phyloP scores from a whole-genome alignment of 2,888 invertebrate species.

The Drosophila imparisetae region DNA sequence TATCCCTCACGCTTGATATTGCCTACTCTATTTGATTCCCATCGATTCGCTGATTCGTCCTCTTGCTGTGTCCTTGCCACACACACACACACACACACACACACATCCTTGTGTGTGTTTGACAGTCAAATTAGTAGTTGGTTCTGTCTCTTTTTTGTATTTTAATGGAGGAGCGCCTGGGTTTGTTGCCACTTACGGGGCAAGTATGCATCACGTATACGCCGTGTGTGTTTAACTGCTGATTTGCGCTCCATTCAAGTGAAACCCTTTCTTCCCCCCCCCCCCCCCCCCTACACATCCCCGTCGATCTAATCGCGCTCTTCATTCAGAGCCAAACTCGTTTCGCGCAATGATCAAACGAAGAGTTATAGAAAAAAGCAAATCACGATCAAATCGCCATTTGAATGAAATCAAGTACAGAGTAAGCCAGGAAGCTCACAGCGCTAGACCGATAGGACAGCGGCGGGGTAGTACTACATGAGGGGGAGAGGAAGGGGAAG shows the following conservation, averaged over 20 bases:
- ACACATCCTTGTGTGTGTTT: slow-evolving; percentile 35
- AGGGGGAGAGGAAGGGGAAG: not conserved
- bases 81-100: too few relatives aligned
- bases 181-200: not conserved
- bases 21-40: slow-evolving; percentile 66
- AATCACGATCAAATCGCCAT: slow-evolving; percentile 40
- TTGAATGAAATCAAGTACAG: slow-evolving; percentile 70
- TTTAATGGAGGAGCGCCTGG: not conserved
- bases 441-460: not conserved
- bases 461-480: not conserved
- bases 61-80: slow-evolving; percentile 5
- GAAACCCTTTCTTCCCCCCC: not conserved
- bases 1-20: slow-evolving; percentile 20
- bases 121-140: slow-evolving; percentile 66
- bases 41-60: slow-evolving; percentile 68
- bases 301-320: not conserved
- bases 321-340: slow-evolving; percentile 27
- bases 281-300: not conserved
- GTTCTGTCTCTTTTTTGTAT: not conserved
- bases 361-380: not conserved
- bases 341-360: slow-evolving; percentile 33
- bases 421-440: slow-evolving; percentile 12
- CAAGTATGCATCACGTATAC: slow-evolving; percentile 39
- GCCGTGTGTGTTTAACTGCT: slow-evolving; percentile 39
- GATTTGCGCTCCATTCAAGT: slow-evolving; percentile 13